A percentile compares a stretch with the other conserved stretches of the same genome.
phyloP scores from a whole-genome alignment of 2,888 invertebrate genomes.

The Hirtodrosophila confusa region DNA sequence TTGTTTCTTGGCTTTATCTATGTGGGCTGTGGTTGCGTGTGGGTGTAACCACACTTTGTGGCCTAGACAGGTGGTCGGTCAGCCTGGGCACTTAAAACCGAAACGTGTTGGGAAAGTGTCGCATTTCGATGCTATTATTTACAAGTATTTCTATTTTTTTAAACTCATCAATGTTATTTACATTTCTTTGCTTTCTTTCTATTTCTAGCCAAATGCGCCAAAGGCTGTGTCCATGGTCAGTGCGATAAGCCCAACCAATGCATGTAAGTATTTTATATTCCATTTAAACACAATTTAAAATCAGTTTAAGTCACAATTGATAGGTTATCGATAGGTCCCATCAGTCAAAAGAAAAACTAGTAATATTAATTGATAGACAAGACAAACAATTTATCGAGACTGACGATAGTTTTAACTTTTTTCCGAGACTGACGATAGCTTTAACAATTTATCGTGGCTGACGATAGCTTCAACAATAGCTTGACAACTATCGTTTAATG shows the following conservation, averaged over 20 bases:
- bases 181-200: conserved; percentile 32
- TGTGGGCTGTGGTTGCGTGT: conserved; percentile 51
- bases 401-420: too few species aligned
- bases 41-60: conserved; percentile 50
- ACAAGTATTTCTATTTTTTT: conserved; percentile 10
- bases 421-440: too few species aligned
- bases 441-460: too few species aligned
- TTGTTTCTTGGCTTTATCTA: conserved; percentile 21
- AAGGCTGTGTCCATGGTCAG: conserved; percentile 97
- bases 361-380: not conserved
- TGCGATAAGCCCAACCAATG: conserved; percentile 97
- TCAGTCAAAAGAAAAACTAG: not conserved
- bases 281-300: too few species aligned
- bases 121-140: conserved; percentile 22
- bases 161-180: conserved; percentile 44
- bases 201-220: conserved; percentile 92
- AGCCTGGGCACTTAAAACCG: conserved; percentile 16
- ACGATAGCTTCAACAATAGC: too few species aligned
- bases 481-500: too few species aligned
- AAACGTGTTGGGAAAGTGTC: conserved; percentile 56
- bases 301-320: too few species aligned
- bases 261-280: conserved; percentile 90
- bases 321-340: too few species aligned
- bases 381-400: too few species aligned
- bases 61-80: conserved; percentile 31